phyloP scores from a whole-genome alignment of 1,140 invertebrate species.

The Cecropterus lyciades region DNA sequence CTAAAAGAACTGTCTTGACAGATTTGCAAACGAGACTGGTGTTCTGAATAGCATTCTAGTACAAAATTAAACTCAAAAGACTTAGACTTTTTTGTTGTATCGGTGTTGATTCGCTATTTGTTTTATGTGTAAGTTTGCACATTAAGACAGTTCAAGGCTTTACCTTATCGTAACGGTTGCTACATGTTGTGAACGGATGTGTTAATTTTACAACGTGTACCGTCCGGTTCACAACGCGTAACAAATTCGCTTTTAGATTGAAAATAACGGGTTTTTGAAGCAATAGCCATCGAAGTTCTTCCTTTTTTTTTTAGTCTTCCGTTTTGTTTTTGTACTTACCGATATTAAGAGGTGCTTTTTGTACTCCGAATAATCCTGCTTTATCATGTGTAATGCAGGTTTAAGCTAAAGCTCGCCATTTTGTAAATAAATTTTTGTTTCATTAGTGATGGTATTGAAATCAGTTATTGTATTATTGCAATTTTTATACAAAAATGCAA shows the following conservation, averaged over 20 bases:
- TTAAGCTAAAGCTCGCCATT: constrained; percentile 69
- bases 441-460: constrained; percentile 64
- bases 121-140: constrained; percentile 33
- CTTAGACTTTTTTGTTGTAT: constrained; percentile 22
- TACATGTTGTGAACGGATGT: constrained; percentile 33
- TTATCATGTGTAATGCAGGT: constrained; percentile 42
- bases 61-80: constrained; percentile 47
- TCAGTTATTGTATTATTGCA: constrained; percentile 75
- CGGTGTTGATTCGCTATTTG: background rate
- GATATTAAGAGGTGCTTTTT: constrained; percentile 71
- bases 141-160: constrained; percentile 37
- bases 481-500: constrained; percentile 81
- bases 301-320: constrained; percentile 70
- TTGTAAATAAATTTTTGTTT: constrained; percentile 71
- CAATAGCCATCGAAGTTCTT: constrained; percentile 60
- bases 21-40: constrained; percentile 39
- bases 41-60: constrained; percentile 41
- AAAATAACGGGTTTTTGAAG: constrained; percentile 64
- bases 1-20: constrained; percentile 43
- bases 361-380: constrained; percentile 54
- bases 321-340: constrained; percentile 78
- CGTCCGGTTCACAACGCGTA: constrained; percentile 35
- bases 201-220: constrained; percentile 15
- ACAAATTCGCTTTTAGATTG: constrained; percentile 50
- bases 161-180: constrained; percentile 30